Conservation (phyloP, 2,113 vertebrate species). For the Crocuta crocuta region DNA sequence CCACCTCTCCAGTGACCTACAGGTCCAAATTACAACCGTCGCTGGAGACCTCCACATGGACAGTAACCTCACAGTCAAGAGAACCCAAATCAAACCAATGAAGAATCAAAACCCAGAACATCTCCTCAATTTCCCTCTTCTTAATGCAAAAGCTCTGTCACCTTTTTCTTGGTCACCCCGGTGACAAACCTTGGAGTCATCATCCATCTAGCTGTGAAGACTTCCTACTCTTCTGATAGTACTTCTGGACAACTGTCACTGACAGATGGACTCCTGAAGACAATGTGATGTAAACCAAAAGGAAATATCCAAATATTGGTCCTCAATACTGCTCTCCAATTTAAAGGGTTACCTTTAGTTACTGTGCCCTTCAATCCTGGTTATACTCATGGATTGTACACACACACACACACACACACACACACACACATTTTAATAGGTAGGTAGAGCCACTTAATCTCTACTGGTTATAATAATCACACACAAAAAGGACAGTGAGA, state of each 20-base stretch:
- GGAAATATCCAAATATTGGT: neutral
- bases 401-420: neutral
- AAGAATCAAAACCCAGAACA: neutral
- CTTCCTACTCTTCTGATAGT: neutral
- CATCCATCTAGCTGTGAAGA: neutral
- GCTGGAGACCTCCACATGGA: neutral
- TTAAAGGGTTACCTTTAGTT: neutral
- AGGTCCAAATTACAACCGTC: constrained; percentile 37
- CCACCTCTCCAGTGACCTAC: neutral
- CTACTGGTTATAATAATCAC: constrained; percentile 44
- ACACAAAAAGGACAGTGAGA: neutral
- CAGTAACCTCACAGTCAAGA: neutral
- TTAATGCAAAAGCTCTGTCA: neutral
- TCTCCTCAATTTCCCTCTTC: neutral
- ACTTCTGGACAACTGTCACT: neutral
- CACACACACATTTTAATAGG: neutral
- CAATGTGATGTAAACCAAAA: neutral
- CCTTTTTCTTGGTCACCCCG: neutral
- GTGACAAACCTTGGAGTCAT: neutral
- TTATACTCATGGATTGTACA: neutral
- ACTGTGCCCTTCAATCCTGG: neutral
- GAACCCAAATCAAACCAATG: constrained; percentile 4
- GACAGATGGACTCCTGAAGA: neutral
- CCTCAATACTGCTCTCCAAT: neutral
- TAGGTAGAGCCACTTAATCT: neutral